Conservation (phyloP, 1,140 invertebrate genomes). For the Varroa destructor region DNA sequence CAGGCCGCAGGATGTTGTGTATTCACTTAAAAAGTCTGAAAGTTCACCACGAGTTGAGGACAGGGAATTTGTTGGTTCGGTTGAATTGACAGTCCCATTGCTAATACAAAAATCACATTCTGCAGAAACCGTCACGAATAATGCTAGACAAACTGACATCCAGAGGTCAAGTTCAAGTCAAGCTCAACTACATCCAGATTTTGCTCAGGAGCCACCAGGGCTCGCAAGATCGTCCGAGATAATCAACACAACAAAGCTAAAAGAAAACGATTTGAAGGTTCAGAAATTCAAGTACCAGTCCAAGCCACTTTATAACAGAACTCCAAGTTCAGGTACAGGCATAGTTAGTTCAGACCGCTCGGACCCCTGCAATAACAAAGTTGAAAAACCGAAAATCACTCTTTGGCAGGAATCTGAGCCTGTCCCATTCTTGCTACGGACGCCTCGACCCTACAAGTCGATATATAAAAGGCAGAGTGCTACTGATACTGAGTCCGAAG, state of each 20-base stretch:
- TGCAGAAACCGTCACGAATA: neutral
- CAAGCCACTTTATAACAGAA: neutral
- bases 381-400: neutral
- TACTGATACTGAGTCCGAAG: constrained; percentile 20
- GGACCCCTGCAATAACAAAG: neutral
- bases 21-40: constrained; percentile 4
- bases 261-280: neutral
- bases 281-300: neutral
- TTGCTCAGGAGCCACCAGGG: constrained; percentile 13
- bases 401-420: constrained; percentile 16
- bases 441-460: neutral
- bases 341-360: neutral
- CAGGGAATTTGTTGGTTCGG: neutral
- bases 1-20: neutral
- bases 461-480: constrained; percentile 6
- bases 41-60: neutral
- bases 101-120: constrained; percentile 24
- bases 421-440: neutral
- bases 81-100: neutral
- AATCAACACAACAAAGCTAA: neutral
- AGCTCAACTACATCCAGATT: neutral
- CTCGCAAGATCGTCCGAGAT: constrained; percentile 10
- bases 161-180: constrained; percentile 7
- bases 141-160: neutral
- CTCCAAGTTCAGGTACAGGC: neutral